Evolutionary conservation across 1,140 invertebrate species (phyloP), one percentile per base, ranked within the genome.

Genomic region (Sarcophaga bullata): DNA sequence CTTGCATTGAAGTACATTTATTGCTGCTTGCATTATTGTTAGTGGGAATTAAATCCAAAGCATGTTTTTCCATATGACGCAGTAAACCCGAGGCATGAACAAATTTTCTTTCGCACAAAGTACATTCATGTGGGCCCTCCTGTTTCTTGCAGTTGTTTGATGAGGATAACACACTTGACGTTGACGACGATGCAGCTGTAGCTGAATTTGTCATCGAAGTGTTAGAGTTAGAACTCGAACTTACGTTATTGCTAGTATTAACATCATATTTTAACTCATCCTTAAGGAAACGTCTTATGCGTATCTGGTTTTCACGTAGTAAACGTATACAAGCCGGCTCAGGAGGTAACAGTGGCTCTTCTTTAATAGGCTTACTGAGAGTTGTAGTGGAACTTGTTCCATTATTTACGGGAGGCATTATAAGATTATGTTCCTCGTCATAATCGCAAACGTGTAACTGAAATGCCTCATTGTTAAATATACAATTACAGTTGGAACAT

Each of bases 1-100:
- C 58, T 37, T 84, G 80, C 17, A 78, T 58, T 17, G 75, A 15
- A n/a, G 50, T 15, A 48, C 46, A 37, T 75, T 84, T 78, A 11
- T 81, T 75, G 0, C 47, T 17, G 1, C 15, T 62, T 37, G 68
- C 47, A 49, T 8, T 85, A 0, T 72, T 48, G 50, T 84, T 83
- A 0, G 83, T 80, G 3, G 89, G 86, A 25, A 89, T 87, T 5
- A 86, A 73, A 46, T 90, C 88, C 25, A 89, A 58, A 4, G 86
- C 86, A 84, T 90, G 89, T 82, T 90, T 90, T 75, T 90, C 89
- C 86, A 90, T 88, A 83, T 90, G 89, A 11, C 89, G 86, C 19
- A 84, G 83, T 46, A 90, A n/a, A 13, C 89, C 89, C 0, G 89
- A 89, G 47, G 86, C 84, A 81, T 90, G 89, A 0, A 90, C 89